Evolutionary conservation across 2,113 vertebrate species (phyloP), one percentile per base, ranked within the genome.

Genomic region (Apodemus speciosus): DNA sequence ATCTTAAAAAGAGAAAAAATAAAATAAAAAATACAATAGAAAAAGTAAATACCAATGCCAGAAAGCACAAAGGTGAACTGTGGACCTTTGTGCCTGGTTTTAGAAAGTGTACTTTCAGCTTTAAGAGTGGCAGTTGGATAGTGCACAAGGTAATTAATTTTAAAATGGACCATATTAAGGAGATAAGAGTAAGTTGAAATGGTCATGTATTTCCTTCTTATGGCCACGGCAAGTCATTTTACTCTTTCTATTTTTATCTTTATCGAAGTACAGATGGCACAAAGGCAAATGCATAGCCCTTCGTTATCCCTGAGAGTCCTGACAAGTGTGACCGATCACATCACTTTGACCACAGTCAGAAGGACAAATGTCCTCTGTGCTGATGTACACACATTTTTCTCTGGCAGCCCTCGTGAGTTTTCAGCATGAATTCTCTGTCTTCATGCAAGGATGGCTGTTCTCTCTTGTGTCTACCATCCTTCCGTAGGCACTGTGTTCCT

Each of bases 31-130:
- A n/a, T 18, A 18, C 6, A 49, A n/a, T 11, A 79, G 56, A 38
- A 51, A 80, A 58, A 15, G 6, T 15, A 81, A 84, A 84, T 14
- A 66, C 23, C 60, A 35, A 21, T 3, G 15, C 38, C 80, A 89
- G 49, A 68, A 76, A 91, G 20, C 32, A 91, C 53, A 88, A 16
- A 89, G 51, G 46, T 90, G 89, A 92, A 91, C 60, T 95, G 38
- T 93, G 91, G 51, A 90, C 89, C 40, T 93, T 88, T 46, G 35
- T 11, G 9, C 11, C 40, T 27, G 11, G n/a, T 38, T 93, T 96
- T 88, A 94, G 94, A 81, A 81, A 95, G 72, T 85, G n/a, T 83
- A 75, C 81, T 94, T 94, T 92, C 87, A 95, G 56, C 43, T 35
- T 38, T 92, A 92, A 88, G 58, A 66, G 40, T 91, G 91, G 76